Evolutionary conservation across 2,113 vertebrate genomes (phyloP).

Genomic region (Polypterus bichir): DNA sequence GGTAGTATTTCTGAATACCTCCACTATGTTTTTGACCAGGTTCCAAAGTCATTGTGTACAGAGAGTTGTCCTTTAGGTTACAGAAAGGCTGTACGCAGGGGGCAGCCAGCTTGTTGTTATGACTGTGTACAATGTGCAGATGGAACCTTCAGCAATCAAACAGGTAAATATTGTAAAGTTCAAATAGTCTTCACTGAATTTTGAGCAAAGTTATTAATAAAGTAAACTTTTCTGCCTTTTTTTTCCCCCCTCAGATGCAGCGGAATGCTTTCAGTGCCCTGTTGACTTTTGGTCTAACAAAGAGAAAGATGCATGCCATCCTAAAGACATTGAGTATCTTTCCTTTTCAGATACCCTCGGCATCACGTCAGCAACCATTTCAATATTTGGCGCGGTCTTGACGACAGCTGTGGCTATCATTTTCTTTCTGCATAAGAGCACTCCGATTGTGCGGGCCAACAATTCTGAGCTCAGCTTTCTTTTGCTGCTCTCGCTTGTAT

Average conservation of each 20-base stretch:
- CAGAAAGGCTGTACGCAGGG: slow-evolving; percentile 1
- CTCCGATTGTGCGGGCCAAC: slow-evolving; percentile 51
- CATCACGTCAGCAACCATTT: slow-evolving; percentile 36
- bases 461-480: slow-evolving; percentile 56
- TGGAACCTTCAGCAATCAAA: slow-evolving; percentile 3
- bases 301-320: slow-evolving; percentile 36
- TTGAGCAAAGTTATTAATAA: too few species aligned
- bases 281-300: slow-evolving; percentile 45
- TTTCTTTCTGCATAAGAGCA: slow-evolving; percentile 39
- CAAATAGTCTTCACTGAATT: not conserved
- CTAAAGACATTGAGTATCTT: slow-evolving; percentile 44
- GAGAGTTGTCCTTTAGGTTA: slow-evolving; percentile 1
- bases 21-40: not conserved
- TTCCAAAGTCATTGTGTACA: slow-evolving; percentile 2
- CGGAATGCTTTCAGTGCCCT: slow-evolving; percentile 43
- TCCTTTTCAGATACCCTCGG: slow-evolving; percentile 49
- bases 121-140: slow-evolving; percentile 3
- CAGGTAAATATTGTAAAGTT: not conserved
- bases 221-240: slow-evolving; percentile 5
- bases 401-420: slow-evolving; percentile 30
- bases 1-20: too few species aligned
- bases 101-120: slow-evolving; percentile 6
- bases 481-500: slow-evolving; percentile 44
- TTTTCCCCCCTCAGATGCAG: slow-evolving; percentile 30
- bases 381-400: slow-evolving; percentile 35